Base-by-base conservation (phyloP, 2,797 vertebrate species). In the Ctenochaetus hawaiiensis region DNA sequence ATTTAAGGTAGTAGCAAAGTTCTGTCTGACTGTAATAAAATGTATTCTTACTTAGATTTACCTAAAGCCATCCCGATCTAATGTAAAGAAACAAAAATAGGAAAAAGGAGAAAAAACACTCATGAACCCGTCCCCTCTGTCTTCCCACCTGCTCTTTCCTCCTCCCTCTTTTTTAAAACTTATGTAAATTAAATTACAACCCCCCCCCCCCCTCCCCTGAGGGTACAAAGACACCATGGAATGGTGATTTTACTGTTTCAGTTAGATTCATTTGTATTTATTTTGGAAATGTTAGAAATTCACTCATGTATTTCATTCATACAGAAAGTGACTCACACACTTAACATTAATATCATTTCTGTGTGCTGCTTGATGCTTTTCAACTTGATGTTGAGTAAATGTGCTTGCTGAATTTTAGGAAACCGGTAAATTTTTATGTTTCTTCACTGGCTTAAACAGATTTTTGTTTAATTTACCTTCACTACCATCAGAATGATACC, bases 1-100 rank as follows among this genome's bases (percentile, higher is more conserved):
- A 95, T 95, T 95, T 94, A 95, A 95, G 92, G 94, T 95, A 95
- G 94, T 95, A 95, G 93, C 94, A 93, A 94, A 94, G 93, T 94
- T 95, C 93, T 94, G 94, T 95, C 94, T 94, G 93, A 93, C 94
- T 95, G 95, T 95, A 94, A 95, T 95, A 94, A 94, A 93, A 94
- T 95, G 94, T 95, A 95, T 94, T 94, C 93, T 94, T 93, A 93
- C 91, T 94, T 95, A 95, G 93, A 93, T 93, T 93, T 93, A 94
- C 93, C 93, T 93, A 89, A 95, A 94, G 94, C 92, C 94, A 94
- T 93, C 92, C 91, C 78, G 91, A 94, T 95, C 93, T 93, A 95
- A 95, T 95, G 94, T 94, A 93, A 93, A 93, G 92, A 93, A 94
- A 90, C 83, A 89, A 92, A 92, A 91, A 90, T 92, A 91, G 90